A percentile compares a stretch with the other conserved stretches of the same genome.
These are phyloP conservation scores for Natrix natrix DNA, from an alignment of 2,797 vertebrate species.

Conservation along the genomic window DNA sequence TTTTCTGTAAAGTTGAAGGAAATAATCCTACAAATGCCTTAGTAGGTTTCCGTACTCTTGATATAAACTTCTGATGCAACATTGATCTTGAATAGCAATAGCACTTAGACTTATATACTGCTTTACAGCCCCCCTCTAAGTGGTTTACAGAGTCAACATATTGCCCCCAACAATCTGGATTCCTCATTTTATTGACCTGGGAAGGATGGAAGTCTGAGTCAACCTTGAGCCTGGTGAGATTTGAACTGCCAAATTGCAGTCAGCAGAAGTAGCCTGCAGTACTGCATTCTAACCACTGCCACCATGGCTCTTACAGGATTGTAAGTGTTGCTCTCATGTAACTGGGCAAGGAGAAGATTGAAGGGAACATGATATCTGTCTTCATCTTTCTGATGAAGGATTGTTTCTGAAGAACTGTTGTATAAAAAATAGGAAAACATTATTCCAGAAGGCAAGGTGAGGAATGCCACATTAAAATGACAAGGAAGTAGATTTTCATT, in stretches of 20 bases:
- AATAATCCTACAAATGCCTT: not conserved
- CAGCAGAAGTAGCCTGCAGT: too few relatives aligned
- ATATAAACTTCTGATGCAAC: not conserved
- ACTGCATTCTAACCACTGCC: too few relatives aligned
- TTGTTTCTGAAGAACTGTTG: not conserved
- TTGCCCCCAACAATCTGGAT: too few relatives aligned
- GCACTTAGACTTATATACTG: too few relatives aligned
- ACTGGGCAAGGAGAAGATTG: not conserved
- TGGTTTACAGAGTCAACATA: too few relatives aligned
- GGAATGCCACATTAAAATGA: not conserved
- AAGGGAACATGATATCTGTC: not conserved
- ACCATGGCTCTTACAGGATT: not conserved
- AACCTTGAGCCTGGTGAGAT: too few relatives aligned
- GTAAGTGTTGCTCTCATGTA: not conserved
- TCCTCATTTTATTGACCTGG: too few relatives aligned
- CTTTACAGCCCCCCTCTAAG: too few relatives aligned
- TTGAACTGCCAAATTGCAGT: too few relatives aligned
- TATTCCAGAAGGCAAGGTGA: not conserved
- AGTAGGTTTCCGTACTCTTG: not conserved
- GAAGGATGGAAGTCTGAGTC: too few relatives aligned
- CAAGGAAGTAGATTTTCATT: not conserved
- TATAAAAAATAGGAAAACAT: not conserved
- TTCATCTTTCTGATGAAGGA: not conserved
- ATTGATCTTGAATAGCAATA: not conserved
- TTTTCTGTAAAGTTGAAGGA: not conserved